phyloP scores from a whole-genome alignment of 2,888 invertebrate species.

The Aelia acuminata region DNA sequence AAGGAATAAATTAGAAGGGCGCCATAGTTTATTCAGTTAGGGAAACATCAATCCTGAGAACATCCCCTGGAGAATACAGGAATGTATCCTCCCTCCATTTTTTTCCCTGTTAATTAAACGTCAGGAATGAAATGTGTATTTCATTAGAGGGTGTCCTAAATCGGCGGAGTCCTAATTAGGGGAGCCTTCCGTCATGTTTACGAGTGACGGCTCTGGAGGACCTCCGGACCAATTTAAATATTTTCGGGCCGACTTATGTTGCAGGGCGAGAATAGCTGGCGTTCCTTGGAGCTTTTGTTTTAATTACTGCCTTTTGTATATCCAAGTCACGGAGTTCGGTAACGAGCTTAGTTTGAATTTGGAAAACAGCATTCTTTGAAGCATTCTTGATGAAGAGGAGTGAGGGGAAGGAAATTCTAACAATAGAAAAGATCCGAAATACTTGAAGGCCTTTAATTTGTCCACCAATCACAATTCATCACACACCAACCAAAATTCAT shows the following conservation, averaged over 20 bases:
- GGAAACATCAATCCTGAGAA: neutral
- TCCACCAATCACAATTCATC: too few relatives aligned
- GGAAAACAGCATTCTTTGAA: neutral
- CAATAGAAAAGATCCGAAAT: neutral
- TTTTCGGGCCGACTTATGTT: conserved; percentile 35
- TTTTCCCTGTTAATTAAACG: conserved; percentile 33
- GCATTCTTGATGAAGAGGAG: neutral
- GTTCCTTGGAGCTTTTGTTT: conserved; percentile 31
- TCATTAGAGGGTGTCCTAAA: conserved; percentile 52
- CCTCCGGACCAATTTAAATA: conserved; percentile 32
- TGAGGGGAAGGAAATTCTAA: neutral
- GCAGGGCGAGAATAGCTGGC: conserved; percentile 20
- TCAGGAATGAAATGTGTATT: conserved; percentile 52
- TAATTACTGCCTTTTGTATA: conserved; percentile 10
- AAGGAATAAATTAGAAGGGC: neutral
- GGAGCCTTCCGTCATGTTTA: conserved; percentile 50
- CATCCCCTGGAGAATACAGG: conserved; percentile 22
- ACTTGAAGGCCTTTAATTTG: too few relatives aligned
- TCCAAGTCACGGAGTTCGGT: neutral
- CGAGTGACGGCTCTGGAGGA: conserved; percentile 20
- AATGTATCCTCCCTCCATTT: conserved; percentile 1
- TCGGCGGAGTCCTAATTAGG: conserved; percentile 38
- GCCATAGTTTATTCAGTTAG: neutral
- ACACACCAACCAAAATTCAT: too few relatives aligned
- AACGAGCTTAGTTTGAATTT: conserved; percentile 34